A percentile compares a stretch with the other conserved stretches of the same genome.
Evolutionary conservation across 1,140 invertebrate genomes (phyloP).

Genomic region (Lucilia sericata): DNA sequence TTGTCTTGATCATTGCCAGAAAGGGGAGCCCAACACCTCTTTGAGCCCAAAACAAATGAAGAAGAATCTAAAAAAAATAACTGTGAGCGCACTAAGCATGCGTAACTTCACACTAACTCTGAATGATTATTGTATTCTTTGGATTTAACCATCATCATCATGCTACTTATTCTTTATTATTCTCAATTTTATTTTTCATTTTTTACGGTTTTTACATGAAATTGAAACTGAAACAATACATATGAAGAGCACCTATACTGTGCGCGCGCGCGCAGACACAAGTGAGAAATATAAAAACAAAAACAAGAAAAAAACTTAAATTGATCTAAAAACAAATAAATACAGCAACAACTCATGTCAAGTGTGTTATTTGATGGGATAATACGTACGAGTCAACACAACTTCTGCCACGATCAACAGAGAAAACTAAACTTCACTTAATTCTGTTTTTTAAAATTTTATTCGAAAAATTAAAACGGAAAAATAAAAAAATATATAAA

Average conservation of each 20-base stretch:
- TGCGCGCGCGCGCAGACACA: background rate
- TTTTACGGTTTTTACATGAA: background rate
- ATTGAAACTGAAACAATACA: slow-evolving; percentile 21
- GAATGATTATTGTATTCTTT: background rate
- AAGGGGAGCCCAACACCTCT: background rate
- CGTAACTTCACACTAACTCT: background rate
- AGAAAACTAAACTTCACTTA: background rate
- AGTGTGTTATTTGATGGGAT: slow-evolving; percentile 44
- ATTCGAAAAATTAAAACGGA: background rate
- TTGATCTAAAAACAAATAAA: slow-evolving; percentile 42
- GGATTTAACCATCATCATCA: no score
- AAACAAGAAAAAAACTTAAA: background rate
- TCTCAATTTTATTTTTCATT: background rate
- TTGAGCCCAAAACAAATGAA: background rate
- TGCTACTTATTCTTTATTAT: background rate
- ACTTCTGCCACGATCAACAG: background rate
- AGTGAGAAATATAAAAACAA: background rate
- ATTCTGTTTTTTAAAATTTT: background rate
- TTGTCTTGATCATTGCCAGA: background rate
- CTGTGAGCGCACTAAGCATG: background rate
- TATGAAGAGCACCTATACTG: background rate
- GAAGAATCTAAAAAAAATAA: background rate
- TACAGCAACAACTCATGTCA: slow-evolving; percentile 32
- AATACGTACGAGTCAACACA: slow-evolving; percentile 32
- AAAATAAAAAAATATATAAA: background rate